phyloP scores from a whole-genome alignment of 1,140 invertebrate genomes.

The Microplitis mediator region DNA sequence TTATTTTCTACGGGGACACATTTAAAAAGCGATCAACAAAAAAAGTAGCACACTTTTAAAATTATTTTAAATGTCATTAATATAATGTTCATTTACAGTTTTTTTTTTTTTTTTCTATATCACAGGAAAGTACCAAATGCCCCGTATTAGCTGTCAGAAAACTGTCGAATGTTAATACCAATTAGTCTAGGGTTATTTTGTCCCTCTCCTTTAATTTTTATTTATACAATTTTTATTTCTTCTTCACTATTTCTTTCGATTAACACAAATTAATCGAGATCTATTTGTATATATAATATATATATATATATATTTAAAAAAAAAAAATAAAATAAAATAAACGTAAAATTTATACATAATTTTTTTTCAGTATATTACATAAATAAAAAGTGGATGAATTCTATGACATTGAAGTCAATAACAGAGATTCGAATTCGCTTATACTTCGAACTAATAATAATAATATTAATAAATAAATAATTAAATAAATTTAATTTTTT shows the following conservation, averaged over 20 bases:
- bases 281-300: conserved; percentile 5
- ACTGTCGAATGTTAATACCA: neutral
- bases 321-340: conserved; percentile 26
- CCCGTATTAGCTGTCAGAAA: conserved; percentile 17
- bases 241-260: conserved; percentile 7
- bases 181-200: conserved; percentile 9
- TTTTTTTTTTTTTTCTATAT: conserved; percentile 25
- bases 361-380: conserved; percentile 52
- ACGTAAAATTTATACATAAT: conserved; percentile 13
- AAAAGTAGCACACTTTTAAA: neutral
- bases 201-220: conserved; percentile 14
- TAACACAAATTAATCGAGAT: conserved; percentile 18
- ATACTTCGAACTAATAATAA: conserved; percentile 37
- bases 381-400: conserved; percentile 50
- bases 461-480: conserved; percentile 59
- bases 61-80: neutral
- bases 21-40: conserved; percentile 1
- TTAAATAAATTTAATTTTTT: conserved; percentile 55
- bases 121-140: conserved; percentile 36
- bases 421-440: conserved; percentile 54
- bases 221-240: conserved; percentile 8
- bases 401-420: conserved; percentile 41
- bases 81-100: neutral
- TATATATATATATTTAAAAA: conserved; percentile 17
- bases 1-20: conserved; percentile 4